These are phyloP conservation scores for Cerastoderma edule DNA, from an alignment of 2,888 invertebrate genomes.

Conservation along the genomic window DNA sequence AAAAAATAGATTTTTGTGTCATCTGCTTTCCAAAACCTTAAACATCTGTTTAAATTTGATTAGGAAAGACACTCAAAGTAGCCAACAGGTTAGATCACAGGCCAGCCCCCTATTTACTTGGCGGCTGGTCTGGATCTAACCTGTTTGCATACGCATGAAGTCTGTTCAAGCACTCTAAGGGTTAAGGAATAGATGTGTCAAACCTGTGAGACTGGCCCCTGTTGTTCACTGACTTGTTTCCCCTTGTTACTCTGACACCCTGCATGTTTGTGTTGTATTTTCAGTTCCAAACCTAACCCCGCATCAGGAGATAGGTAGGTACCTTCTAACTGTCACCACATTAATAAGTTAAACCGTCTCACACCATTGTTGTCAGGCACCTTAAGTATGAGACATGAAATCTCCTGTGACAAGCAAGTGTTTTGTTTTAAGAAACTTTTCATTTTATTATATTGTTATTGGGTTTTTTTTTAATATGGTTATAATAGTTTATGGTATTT, in stretches of 20 bases:
- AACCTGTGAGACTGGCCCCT: too few relatives aligned
- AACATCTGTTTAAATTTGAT: background rate
- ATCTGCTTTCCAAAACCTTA: too few relatives aligned
- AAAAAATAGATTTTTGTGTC: too few relatives aligned
- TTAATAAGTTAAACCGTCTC: constrained; percentile 6
- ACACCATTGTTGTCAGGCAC: background rate
- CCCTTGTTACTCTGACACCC: constrained; percentile 16
- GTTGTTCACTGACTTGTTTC: background rate
- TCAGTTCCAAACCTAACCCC: constrained; percentile 51
- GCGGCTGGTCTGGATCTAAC: background rate
- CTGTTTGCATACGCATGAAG: background rate
- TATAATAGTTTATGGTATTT: background rate
- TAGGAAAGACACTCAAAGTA: background rate
- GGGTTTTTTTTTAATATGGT: background rate
- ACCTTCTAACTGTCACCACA: constrained; percentile 7
- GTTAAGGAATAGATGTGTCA: too few relatives aligned
- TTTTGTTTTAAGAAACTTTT: background rate
- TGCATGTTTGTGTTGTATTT: constrained; percentile 35
- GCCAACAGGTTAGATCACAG: background rate
- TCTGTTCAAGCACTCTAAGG: background rate
- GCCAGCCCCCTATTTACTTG: background rate
- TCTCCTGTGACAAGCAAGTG: background rate
- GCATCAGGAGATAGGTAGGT: constrained; percentile 67
- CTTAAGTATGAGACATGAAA: too few relatives aligned
- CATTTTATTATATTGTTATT: background rate